phyloP scores from a whole-genome alignment of 2,888 invertebrate species.

The Microplitis deprimator region DNA sequence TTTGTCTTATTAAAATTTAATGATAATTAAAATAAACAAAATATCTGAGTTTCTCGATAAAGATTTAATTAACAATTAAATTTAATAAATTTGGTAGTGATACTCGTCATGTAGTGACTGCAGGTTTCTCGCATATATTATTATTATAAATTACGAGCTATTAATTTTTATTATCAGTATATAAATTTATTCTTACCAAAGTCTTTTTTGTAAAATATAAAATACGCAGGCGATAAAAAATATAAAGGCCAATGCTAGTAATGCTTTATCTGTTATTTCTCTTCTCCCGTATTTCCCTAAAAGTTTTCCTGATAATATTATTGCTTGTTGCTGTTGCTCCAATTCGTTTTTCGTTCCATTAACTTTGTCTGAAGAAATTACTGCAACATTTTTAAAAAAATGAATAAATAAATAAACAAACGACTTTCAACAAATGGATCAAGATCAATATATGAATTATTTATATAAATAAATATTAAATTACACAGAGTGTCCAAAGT shows the following conservation, averaged over 20 bases:
- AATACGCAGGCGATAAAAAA: constrained; percentile 93
- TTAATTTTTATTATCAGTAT: no score
- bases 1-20: no score
- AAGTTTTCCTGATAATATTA: constrained; percentile 90
- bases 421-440: background rate
- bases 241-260: constrained; percentile 88
- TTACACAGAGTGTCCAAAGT: constrained; percentile 84
- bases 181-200: constrained; percentile 75
- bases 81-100: no score
- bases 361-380: constrained; percentile 73
- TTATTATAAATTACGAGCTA: no score
- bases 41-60: no score
- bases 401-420: background rate
- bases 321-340: constrained; percentile 87
- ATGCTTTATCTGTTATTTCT: constrained; percentile 95
- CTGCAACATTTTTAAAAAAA: constrained; percentile 62
- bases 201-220: constrained; percentile 92
- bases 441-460: background rate
- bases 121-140: no score
- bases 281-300: constrained; percentile 94
- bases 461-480: constrained; percentile 20
- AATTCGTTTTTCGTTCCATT: constrained; percentile 85
- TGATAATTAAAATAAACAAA: no score
- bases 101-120: no score
- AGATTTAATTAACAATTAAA: no score